Base-by-base conservation (phyloP, 1,140 invertebrate species). In the Sarcophaga peregrina region DNA sequence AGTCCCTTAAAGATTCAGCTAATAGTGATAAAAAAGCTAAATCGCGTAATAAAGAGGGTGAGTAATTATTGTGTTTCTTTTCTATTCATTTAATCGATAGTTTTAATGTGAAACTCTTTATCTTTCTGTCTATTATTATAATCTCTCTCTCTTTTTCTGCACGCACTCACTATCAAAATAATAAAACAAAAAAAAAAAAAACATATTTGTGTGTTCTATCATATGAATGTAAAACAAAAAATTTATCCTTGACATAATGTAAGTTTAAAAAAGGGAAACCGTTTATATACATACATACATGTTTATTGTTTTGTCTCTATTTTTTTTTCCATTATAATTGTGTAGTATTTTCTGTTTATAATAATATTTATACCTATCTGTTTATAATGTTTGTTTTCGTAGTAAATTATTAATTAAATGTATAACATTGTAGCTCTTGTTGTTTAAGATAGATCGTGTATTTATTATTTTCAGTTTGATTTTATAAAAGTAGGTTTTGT, bases 41-140 rank as follows among this genome's bases (percentile, higher is more conserved):
- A 83, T 85, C 87, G 17, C 86, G 89, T 15, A 90, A 90, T 68
- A 90, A 90, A 81, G 89, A 90, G 84, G 89, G 89, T 90, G 82
- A 86, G 89, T 85, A 47, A 8, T 48, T 47, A 13, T 47, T 47
- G n/a, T 58, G 11, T 17, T 25, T 8, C 45, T 81, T 4, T 72
- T 58, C 3, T 58, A 58, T 58, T 15, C 15, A n/a, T 58, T 13
- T 73, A 47, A 75, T 11, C 82, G 25, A 8, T 50, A 52, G 37
- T 45, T 17, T 52, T 15, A 82, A 25, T 83, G 48, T 11, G 20
- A 68, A 82, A 45, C 47, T 46, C 68, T 73, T 11, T 48, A 76
- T 48, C 45, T 76, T 15, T 47, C 50, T 52, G 47, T 78, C 9
- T 50, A 8, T 52, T 8, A 48, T 52, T 50, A 62, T 52, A 84